A percentile compares a stretch with the other conserved stretches of the same genome.
Evolutionary conservation across 1,140 invertebrate species (phyloP).

Genomic region (Aphaenogaster rudis): DNA sequence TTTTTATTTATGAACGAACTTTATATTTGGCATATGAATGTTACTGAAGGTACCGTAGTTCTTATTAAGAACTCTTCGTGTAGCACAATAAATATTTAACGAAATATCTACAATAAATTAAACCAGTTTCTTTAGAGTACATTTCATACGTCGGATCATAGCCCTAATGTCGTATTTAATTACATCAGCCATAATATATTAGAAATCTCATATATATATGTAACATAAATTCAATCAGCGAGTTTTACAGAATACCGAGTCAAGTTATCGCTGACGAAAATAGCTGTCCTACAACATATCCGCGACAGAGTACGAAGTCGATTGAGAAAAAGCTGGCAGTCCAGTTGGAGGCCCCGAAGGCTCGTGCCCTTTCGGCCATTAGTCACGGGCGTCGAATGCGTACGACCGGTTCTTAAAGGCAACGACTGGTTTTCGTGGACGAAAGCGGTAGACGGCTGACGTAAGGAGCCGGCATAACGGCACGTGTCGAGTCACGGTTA

Average conservation of each 20-base stretch:
- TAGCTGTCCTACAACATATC: background rate
- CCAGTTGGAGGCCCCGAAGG: conserved; percentile 40
- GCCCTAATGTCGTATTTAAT: background rate
- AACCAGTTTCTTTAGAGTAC: background rate
- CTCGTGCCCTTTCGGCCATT: conserved; percentile 49
- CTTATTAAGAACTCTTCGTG: background rate
- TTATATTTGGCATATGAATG: background rate
- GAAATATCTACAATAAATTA: background rate
- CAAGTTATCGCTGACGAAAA: background rate
- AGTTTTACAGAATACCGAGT: background rate
- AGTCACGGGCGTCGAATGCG: conserved; percentile 52
- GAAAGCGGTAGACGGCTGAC: conserved; percentile 66
- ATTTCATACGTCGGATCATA: background rate
- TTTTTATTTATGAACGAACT: background rate
- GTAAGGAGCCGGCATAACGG: conserved; percentile 71
- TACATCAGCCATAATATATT: background rate
- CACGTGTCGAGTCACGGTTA: conserved; percentile 69
- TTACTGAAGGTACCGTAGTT: background rate
- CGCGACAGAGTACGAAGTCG: background rate
- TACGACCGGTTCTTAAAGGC: conserved; percentile 53
- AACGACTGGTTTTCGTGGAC: conserved; percentile 66
- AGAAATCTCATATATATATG: background rate
- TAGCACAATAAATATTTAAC: background rate
- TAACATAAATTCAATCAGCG: background rate
- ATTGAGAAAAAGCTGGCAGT: conserved; percentile 11